Evolutionary conservation across 2,888 invertebrate genomes (phyloP).

Genomic region (Clusia tigrina): DNA sequence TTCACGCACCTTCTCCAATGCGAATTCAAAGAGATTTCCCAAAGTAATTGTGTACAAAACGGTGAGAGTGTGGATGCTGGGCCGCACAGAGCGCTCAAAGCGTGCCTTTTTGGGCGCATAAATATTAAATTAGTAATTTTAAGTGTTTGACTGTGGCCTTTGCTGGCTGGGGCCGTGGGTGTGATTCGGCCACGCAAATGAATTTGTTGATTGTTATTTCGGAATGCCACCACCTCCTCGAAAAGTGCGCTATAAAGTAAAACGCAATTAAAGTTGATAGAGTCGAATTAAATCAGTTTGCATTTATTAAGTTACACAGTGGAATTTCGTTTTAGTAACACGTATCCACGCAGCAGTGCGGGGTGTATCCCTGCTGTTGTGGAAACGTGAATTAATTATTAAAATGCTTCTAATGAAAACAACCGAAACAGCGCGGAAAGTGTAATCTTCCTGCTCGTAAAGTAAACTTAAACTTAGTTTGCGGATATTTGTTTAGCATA

Average conservation of each 20-base stretch:
- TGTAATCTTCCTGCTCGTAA: neutral
- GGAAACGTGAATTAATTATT: constrained; percentile 25
- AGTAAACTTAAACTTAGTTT: neutral
- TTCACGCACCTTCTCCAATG: neutral
- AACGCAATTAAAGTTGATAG: constrained; percentile 25
- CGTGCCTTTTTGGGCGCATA: neutral
- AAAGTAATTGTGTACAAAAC: too few relatives aligned
- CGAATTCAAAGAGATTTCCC: too few relatives aligned
- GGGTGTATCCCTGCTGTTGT: constrained; percentile 8
- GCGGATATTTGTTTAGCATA: neutral
- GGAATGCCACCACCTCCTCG: neutral
- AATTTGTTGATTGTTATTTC: neutral
- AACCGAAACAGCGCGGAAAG: neutral
- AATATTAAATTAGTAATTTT: constrained; percentile 3
- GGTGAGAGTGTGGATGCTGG: too few relatives aligned
- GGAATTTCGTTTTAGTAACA: neutral
- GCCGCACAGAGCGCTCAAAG: too few relatives aligned
- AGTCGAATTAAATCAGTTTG: too few relatives aligned
- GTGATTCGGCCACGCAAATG: neutral
- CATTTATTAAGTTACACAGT: neutral
- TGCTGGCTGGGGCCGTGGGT: neutral
- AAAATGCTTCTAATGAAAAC: constrained; percentile 17
- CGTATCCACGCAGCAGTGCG: too few relatives aligned
- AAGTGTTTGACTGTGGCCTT: neutral
- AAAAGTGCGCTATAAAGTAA: neutral